A percentile compares a stretch with the other conserved stretches of the same genome.
Conservation (phyloP, 1,140 invertebrate genomes). For the Stegodyphus dumicola region DNA sequence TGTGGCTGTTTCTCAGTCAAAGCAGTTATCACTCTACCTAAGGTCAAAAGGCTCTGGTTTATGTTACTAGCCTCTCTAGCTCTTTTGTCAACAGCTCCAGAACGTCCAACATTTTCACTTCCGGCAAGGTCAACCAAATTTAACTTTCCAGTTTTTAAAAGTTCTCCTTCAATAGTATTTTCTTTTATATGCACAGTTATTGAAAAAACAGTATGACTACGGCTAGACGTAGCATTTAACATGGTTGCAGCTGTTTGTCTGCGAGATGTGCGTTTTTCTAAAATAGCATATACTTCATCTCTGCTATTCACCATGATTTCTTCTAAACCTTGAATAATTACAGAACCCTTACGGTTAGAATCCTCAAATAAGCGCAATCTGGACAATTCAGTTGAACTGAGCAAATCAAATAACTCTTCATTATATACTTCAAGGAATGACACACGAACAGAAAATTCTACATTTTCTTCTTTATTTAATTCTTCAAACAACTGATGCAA, state of each 20-base stretch:
- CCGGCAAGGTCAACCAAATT: conserved; percentile 96
- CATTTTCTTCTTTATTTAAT: conserved; percentile 74
- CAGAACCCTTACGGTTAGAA: conserved; percentile 77
- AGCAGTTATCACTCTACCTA: conserved; percentile 96
- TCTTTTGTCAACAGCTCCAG: conserved; percentile 89
- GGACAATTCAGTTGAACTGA: conserved; percentile 81
- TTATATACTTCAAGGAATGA: conserved; percentile 97
- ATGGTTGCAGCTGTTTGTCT: conserved; percentile 91
- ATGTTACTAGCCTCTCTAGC: conserved; percentile 94
- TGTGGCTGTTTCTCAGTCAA: conserved; percentile 93
- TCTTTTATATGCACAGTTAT: conserved; percentile 95
- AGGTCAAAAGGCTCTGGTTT: conserved; percentile 92
- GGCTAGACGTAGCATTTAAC: conserved; percentile 94
- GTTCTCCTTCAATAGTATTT: conserved; percentile 85
- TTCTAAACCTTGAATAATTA: conserved; percentile 92
- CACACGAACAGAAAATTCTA: conserved; percentile 90
- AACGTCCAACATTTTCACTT: conserved; percentile 94
- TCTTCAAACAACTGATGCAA: conserved; percentile 87
- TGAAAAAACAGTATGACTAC: conserved; percentile 90
- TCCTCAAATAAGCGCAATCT: conserved; percentile 78
- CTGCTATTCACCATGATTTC: conserved; percentile 91
- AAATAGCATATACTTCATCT: conserved; percentile 88
- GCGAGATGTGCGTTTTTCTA: conserved; percentile 86
- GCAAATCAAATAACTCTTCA: conserved; percentile 94
- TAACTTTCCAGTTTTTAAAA: conserved; percentile 95